Evolutionary conservation across 2,888 invertebrate species (phyloP).

Genomic region (Cryptosula pallasiana): DNA sequence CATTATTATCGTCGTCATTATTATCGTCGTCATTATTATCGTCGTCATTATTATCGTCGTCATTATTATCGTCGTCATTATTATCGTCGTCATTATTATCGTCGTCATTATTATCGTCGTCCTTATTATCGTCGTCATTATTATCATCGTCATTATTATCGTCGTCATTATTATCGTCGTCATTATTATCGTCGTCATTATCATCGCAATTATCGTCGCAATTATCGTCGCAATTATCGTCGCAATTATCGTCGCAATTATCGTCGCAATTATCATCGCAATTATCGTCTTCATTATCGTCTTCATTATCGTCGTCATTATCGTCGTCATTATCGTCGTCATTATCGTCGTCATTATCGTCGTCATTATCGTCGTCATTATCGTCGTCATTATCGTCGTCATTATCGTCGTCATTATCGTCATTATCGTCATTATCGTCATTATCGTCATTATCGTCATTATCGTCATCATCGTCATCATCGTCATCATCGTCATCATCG

Average conservation of each 20-base stretch:
- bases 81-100: too few relatives aligned
- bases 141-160: conserved; percentile 9
- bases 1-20: too few relatives aligned
- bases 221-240: too few relatives aligned
- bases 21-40: too few relatives aligned
- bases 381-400: conserved; percentile 10
- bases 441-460: not conserved
- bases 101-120: too few relatives aligned
- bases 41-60: too few relatives aligned
- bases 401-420: conserved; percentile 10
- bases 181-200: conserved; percentile 10
- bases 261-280: too few relatives aligned
- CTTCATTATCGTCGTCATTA: conserved; percentile 5
- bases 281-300: too few relatives aligned
- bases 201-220: conserved; percentile 4
- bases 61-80: too few relatives aligned
- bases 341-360: conserved; percentile 4
- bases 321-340: conserved; percentile 4
- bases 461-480: not conserved
- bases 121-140: too few relatives aligned
- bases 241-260: too few relatives aligned
- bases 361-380: conserved; percentile 2
- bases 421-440: not conserved
- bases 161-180: conserved; percentile 19
- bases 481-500: conserved; percentile 10